Evolutionary conservation across 2,888 invertebrate genomes (phyloP), one percentile per base, ranked within the genome.

Genomic region (Temnothorax unifasciatus): DNA sequence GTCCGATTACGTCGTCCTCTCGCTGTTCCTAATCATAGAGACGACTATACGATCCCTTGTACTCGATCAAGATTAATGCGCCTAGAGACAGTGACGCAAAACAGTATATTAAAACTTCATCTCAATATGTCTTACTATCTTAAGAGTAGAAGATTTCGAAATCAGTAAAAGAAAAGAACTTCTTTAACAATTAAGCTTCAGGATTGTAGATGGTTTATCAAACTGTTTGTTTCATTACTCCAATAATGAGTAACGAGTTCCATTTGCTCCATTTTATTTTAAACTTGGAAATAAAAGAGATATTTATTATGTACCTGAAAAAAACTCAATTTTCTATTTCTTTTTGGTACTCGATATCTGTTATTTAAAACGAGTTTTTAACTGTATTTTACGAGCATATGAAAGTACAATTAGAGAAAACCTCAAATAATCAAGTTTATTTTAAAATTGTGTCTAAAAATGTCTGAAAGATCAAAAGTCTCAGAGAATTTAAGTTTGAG

Each of bases 21-120:
- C 44, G 54, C 47, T 15, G 21, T 41, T 75, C 50, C 44, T 74
- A 57, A 88, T 89, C 87, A 74, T 87, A 74, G 66, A 84, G 66
- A 57, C 57, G 34, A 54, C 66, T 74, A 13, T 44, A 25, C 50
- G 50, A 82, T 84, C 59, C 68, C 44, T 71, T 64, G 79, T 59
- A 47, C 44, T 74, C 64, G 82, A 71, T 63, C 76, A 77, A 87
- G 83, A 83, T 83, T 85, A 59, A 73, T 44, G 18, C 38, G 47
- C 21, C 29, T 76, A 50, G 18, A 52, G 29, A 68, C n/a, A 9
- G 41, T 9, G 41, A 41, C 34, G 34, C 34, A 41, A 41, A 41
- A 47, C 8, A 11, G 41, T 21, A 18, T 34, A 61, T n/a, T 38
- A 41, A 63, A 41, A 41, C 34, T 21, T 25, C 18, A 41, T 73